Evolutionary conservation across 2,888 invertebrate species (phyloP).

Genomic region (Geophilus truncorum): DNA sequence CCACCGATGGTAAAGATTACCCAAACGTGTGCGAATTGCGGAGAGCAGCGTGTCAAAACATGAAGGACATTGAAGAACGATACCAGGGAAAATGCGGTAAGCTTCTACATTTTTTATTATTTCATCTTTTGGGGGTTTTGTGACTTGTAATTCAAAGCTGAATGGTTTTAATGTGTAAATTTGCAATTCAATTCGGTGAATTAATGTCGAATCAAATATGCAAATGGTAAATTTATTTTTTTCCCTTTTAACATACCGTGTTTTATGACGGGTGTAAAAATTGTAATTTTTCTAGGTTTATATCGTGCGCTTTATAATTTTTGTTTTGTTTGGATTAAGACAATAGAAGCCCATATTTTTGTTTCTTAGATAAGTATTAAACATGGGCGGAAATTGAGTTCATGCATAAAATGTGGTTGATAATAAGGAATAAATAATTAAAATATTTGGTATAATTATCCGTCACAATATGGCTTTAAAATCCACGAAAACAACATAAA

Average conservation of each 20-base stretch:
- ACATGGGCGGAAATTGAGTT: too few species aligned
- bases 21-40: constrained; percentile 49
- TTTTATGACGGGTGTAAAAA: too few species aligned
- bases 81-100: constrained; percentile 54
- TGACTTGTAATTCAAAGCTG: constrained; percentile 2
- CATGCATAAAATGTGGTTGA: too few species aligned
- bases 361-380: too few species aligned
- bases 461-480: too few species aligned
- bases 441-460: too few species aligned
- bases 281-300: too few species aligned
- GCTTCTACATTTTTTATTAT: constrained; percentile 40
- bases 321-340: too few species aligned
- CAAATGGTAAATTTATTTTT: background rate
- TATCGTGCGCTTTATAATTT: too few species aligned
- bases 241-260: background rate
- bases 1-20: constrained; percentile 53
- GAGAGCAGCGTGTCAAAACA: constrained; percentile 48
- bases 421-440: too few species aligned
- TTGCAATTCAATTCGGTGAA: background rate
- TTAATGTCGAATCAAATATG: background rate
- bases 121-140: background rate
- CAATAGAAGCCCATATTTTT: too few species aligned
- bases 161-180: constrained; percentile 2
- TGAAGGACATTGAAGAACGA: constrained; percentile 49
- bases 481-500: too few species aligned